A percentile compares a stretch with the other conserved stretches of the same genome.
Conservation (phyloP, 2,113 vertebrate species). For the Ctenomys sociabilis region DNA sequence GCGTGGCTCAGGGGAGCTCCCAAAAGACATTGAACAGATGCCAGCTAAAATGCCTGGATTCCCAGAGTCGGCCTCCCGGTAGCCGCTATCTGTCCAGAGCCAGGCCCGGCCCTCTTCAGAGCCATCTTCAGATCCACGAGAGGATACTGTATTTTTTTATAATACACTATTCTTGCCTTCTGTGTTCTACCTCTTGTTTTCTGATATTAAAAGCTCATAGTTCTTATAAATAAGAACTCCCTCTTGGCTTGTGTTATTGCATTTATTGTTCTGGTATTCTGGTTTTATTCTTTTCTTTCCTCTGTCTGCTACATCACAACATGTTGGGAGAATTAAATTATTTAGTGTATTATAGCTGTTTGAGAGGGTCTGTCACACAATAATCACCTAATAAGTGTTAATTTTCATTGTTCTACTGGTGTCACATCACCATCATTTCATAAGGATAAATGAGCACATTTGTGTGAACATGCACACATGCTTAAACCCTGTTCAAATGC, state of each 20-base stretch:
- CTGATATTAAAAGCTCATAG: conserved; percentile 19
- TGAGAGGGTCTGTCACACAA: neutral
- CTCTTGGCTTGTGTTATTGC: conserved; percentile 50
- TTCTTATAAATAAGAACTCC: conserved; percentile 66
- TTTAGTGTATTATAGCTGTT: neutral
- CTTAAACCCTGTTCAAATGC: conserved; percentile 26
- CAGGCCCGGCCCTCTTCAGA: neutral
- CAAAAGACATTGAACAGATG: neutral
- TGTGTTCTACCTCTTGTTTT: neutral
- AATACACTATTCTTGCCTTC: neutral
- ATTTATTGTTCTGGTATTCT: conserved; percentile 52
- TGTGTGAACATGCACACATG: conserved; percentile 18
- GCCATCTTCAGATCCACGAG: neutral
- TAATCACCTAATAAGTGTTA: neutral
- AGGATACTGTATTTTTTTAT: conserved; percentile 57
- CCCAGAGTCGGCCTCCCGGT: neutral
- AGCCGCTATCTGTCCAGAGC: neutral
- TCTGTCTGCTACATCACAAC: neutral
- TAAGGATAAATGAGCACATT: neutral
- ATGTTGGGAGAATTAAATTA: conserved; percentile 39
- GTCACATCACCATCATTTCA: neutral
- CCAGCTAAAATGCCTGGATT: neutral
- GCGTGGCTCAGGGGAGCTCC: neutral
- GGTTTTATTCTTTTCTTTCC: conserved; percentile 39
- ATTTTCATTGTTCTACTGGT: neutral